phyloP scores from a whole-genome alignment of 2,113 vertebrate genomes.

The Mesembrinibis cayennensis region DNA sequence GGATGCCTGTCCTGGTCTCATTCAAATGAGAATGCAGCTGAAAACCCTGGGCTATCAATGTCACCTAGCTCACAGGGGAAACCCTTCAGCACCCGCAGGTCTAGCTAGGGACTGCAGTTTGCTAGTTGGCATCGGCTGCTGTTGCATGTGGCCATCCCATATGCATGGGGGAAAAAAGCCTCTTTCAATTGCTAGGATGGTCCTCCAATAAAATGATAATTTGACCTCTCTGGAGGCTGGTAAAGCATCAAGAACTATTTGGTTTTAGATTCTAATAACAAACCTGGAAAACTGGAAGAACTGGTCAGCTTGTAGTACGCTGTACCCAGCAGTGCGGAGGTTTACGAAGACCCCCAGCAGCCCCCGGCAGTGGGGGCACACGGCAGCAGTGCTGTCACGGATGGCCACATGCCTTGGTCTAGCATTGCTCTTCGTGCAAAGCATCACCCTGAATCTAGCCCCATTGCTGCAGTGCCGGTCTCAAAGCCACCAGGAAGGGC shows the following conservation, averaged over 20 bases:
- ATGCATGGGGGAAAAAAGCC: background rate
- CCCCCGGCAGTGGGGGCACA: background rate
- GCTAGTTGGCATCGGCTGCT: background rate
- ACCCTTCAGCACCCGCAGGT: background rate
- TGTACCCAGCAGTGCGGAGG: background rate
- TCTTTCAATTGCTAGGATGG: background rate
- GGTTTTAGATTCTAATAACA: background rate
- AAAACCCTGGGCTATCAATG: background rate
- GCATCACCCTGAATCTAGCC: background rate
- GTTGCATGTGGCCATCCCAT: background rate
- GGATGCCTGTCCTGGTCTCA: background rate
- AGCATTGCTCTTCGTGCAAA: background rate
- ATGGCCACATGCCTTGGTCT: fast-evolving
- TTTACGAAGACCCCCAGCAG: background rate
- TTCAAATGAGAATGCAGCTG: background rate
- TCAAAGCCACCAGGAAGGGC: background rate
- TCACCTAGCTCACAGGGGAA: background rate
- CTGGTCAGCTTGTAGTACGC: background rate
- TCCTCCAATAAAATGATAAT: background rate
- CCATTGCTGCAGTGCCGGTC: background rate
- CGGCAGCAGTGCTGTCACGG: background rate
- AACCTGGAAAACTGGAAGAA: background rate
- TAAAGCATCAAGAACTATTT: background rate
- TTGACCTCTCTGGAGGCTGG: background rate
- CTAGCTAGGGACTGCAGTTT: background rate